Conservation (phyloP, 2,888 invertebrate genomes). For the Frankliniella intonsa region DNA sequence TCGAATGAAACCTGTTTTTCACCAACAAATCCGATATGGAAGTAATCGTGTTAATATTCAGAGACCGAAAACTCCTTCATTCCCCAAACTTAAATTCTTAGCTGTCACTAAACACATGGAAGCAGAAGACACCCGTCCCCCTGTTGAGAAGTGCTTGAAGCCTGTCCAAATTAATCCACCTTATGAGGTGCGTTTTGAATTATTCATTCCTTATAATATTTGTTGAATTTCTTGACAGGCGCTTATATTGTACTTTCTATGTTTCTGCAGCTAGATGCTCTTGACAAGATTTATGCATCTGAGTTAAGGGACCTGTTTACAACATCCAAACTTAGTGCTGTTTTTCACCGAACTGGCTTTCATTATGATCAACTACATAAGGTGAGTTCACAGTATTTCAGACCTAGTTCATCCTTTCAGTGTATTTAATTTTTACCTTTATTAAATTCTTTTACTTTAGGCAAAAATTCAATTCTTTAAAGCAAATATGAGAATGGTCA, state of each 20-base stretch:
- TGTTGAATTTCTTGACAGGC: background rate
- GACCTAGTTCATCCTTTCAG: no score
- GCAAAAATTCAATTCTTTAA: slow-evolving; percentile 51
- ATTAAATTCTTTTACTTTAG: slow-evolving; percentile 34
- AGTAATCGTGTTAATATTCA: slow-evolving; percentile 67
- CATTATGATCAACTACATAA: background rate
- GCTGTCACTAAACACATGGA: slow-evolving; percentile 63
- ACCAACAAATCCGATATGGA: slow-evolving; percentile 41
- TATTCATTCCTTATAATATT: background rate
- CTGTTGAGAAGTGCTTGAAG: background rate
- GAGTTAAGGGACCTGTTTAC: background rate
- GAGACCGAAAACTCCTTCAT: slow-evolving; percentile 66
- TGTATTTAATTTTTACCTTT: background rate
- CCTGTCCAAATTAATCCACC: background rate
- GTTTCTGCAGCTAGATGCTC: background rate
- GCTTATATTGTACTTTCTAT: background rate
- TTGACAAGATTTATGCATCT: background rate
- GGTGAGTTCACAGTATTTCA: background rate
- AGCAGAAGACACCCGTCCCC: slow-evolving; percentile 30
- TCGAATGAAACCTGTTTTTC: slow-evolving; percentile 31
- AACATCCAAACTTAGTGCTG: background rate
- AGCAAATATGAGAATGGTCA: slow-evolving; percentile 64
- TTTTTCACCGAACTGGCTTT: background rate
- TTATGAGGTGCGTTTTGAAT: no score
- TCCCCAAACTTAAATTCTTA: slow-evolving; percentile 60